Conservation (phyloP, 2,113 vertebrate species). For the Colaptes auratus region DNA sequence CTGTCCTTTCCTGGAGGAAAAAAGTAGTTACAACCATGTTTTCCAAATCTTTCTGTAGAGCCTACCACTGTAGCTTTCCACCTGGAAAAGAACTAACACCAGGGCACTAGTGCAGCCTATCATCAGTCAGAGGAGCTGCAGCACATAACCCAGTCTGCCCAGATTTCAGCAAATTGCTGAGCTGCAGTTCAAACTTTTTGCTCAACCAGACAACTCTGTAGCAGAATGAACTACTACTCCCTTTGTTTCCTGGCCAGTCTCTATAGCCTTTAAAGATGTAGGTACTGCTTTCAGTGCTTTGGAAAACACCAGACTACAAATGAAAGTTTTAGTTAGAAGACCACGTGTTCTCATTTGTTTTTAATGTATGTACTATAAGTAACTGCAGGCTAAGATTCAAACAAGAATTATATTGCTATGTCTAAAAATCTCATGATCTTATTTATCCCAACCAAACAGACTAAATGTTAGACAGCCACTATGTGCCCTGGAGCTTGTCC, state of each 20-base stretch:
- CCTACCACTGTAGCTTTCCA: neutral
- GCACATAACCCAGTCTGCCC: neutral
- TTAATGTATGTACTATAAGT: neutral
- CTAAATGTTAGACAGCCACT: neutral
- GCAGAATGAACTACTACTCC: neutral
- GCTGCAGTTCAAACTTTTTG: neutral
- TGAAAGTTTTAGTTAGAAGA: neutral
- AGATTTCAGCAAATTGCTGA: neutral
- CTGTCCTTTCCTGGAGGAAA: neutral
- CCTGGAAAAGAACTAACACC: neutral
- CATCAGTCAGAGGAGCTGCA: neutral
- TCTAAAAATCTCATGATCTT: neutral
- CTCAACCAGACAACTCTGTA: neutral
- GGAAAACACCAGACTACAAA: neutral
- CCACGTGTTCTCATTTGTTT: neutral
- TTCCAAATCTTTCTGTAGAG: neutral
- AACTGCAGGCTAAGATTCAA: constrained; percentile 26
- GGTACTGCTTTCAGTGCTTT: neutral
- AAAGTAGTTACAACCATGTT: accelerated
- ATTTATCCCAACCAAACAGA: neutral
- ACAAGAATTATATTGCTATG: neutral
- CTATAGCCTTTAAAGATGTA: neutral
- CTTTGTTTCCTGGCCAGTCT: neutral
- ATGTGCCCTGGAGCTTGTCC: neutral
- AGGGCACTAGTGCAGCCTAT: neutral